Conservation (phyloP, 2,113 vertebrate species). For the Phrynosoma platyrhinos region DNA sequence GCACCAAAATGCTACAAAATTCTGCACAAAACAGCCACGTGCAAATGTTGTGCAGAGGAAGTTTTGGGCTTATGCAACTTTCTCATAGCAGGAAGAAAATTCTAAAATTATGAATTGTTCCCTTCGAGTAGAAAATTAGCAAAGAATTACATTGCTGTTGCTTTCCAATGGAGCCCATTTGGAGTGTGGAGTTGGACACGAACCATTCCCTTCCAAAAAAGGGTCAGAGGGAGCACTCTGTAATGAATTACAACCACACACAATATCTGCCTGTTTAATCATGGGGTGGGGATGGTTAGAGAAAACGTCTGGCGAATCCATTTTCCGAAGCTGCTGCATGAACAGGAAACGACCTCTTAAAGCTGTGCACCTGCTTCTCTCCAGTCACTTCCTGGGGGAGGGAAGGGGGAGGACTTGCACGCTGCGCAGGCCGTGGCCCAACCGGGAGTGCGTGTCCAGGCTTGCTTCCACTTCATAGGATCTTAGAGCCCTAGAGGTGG, state of each 20-base stretch:
- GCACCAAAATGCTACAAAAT: too few relatives aligned
- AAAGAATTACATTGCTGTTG: neutral
- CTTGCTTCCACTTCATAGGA: too few relatives aligned
- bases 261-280: too few relatives aligned
- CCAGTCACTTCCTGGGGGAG: constrained; percentile 31
- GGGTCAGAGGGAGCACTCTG: rapidly evolving
- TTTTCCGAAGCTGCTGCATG: constrained; percentile 53
- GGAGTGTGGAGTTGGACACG: constrained; percentile 26
- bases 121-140: too few relatives aligned
- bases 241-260: neutral
- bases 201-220: constrained; percentile 27
- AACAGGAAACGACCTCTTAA: constrained; percentile 73
- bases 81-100: too few relatives aligned
- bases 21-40: too few relatives aligned
- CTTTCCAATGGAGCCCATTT: neutral
- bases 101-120: too few relatives aligned
- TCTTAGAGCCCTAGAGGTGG: too few relatives aligned
- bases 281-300: constrained; percentile 11
- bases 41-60: too few relatives aligned
- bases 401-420: neutral
- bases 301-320: constrained; percentile 59
- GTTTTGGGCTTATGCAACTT: too few relatives aligned
- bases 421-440: too few relatives aligned
- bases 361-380: constrained; percentile 63
- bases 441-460: too few relatives aligned